Base-by-base conservation (phyloP, 1,140 invertebrate species). In the Drosophila lacertosa region DNA sequence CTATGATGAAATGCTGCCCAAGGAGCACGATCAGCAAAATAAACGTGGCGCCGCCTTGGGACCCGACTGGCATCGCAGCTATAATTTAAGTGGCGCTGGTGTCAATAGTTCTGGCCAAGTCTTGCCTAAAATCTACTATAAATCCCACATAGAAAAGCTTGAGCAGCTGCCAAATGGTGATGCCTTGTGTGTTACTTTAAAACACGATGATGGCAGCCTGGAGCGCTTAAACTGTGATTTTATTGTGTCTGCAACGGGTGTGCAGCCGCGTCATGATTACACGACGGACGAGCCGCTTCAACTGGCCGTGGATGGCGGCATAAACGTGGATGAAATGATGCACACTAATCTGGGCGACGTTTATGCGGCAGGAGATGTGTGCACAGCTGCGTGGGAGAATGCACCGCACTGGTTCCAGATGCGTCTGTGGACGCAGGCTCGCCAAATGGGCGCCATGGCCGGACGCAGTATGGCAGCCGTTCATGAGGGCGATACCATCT, bases 401-500 rank as follows among this genome's bases (percentile, higher is more conserved):
- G 94, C 97, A 0, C 90, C 93, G 35, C 96, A 98, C 89, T 99
- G 98, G 98, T 96, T 98, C 91, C 98, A 99, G 92, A 98, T 99
- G 95, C 93, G 98, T 47, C 91, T 99, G 1, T 99, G 99, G 99
- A 98, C 97, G 4, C 99, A 99, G 93, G 99, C 98, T 0, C 92
- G 97, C 66, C 98, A 99, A 92, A 99, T 99, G 98, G 99, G 98
- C 9, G 93, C 93, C 39, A 99, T 98, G 93, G 97, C 96, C 11
- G 98, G 97, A 0, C 96, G 97, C 91, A 95, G 95, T 64, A 99
- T 99, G 97, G 93, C 94, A 65, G 94, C 94, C 2, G 92, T 92
- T 47, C 79, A 93, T 1, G 92, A 91, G 15, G 92, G 93, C 10
- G 94, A 96, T 92, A 92, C 93, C 62, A 93, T 96, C 18, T 91